Evolutionary conservation across 1,140 invertebrate genomes (phyloP).

Genomic region (Drosophila busckii): DNA sequence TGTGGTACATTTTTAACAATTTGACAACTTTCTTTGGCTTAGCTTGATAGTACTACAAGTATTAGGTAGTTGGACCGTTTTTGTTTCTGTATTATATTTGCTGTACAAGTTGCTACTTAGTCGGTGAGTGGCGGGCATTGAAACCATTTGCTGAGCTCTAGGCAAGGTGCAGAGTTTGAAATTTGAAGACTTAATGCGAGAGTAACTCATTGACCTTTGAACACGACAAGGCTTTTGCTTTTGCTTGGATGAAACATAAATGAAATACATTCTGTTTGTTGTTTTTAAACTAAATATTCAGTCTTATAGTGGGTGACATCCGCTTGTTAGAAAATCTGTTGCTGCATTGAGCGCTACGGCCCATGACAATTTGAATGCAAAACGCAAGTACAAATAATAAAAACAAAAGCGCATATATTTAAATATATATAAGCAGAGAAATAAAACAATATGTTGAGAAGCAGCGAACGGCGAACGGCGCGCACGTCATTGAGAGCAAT

Average conservation of each 20-base stretch:
- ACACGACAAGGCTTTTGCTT: constrained; percentile 31
- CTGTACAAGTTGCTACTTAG: background rate
- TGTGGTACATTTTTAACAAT: no score
- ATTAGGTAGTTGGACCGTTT: no score
- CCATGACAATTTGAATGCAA: constrained; percentile 18
- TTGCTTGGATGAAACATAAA: constrained; percentile 1
- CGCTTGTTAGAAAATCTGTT: constrained; percentile 77
- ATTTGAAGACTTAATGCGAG: background rate
- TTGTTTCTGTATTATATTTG: background rate
- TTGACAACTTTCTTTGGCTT: no score
- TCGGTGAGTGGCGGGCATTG: constrained; percentile 43
- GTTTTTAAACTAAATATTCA: constrained; percentile 77
- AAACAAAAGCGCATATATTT: constrained; percentile 23
- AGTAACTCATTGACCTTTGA: constrained; percentile 65
- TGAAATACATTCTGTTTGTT: constrained; percentile 13
- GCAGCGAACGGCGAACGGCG: constrained; percentile 43
- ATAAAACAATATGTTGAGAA: constrained; percentile 57
- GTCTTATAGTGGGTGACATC: constrained; percentile 78
- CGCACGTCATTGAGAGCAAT: constrained; percentile 52
- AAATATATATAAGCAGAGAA: constrained; percentile 6
- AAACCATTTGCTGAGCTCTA: constrained; percentile 60
- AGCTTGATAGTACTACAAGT: no score
- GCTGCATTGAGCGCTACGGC: constrained; percentile 50
- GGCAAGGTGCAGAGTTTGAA: constrained; percentile 4
- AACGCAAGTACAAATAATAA: constrained; percentile 33